phyloP scores from a whole-genome alignment of 2,113 vertebrate genomes.

The Balaeniceps rex region DNA sequence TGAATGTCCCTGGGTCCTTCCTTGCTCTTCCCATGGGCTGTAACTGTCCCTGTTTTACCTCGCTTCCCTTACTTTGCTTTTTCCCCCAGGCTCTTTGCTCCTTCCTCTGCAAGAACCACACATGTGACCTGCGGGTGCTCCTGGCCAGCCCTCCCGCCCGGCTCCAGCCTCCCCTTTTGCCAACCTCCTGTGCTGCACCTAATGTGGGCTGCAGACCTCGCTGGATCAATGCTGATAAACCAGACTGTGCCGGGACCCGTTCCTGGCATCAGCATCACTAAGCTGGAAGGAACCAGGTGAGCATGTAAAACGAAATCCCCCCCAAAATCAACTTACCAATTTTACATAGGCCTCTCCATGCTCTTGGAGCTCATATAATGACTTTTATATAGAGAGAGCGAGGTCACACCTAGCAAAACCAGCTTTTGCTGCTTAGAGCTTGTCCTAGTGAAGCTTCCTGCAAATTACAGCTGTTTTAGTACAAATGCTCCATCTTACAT shows the following conservation, averaged over 20 bases:
- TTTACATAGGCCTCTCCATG: background rate
- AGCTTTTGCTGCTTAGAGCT: background rate
- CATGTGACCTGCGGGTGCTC: too few species aligned
- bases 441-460: background rate
- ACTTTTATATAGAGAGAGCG: background rate
- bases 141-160: background rate
- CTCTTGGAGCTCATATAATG: background rate
- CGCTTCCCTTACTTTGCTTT: background rate
- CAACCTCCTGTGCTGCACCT: background rate
- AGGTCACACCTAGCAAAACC: background rate
- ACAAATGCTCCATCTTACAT: rapidly evolving
- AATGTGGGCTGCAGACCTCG: background rate
- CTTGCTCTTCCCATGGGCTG: background rate
- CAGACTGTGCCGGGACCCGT: background rate
- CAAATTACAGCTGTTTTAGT: too few species aligned
- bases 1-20: background rate
- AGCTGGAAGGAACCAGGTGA: background rate
- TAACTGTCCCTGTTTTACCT: background rate
- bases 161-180: background rate
- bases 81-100: background rate
- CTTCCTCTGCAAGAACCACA: too few species aligned
- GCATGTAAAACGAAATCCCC: background rate
- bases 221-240: background rate
- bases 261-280: rapidly evolving
- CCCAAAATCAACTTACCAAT: background rate